These are phyloP conservation scores for Apogon talboti DNA, from an alignment of 2,797 vertebrate genomes.

Conservation along the genomic window DNA sequence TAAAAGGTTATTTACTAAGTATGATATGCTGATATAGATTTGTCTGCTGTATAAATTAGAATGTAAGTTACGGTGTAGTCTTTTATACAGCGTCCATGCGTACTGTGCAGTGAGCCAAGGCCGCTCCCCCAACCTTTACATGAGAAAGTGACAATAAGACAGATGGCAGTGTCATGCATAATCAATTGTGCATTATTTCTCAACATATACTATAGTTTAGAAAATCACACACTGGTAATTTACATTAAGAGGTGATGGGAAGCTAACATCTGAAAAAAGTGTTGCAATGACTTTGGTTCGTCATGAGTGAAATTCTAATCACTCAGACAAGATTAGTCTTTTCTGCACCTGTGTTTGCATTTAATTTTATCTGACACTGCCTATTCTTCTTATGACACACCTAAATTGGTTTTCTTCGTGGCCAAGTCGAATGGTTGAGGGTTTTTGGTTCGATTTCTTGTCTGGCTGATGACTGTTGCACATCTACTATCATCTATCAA, in stretches of 20 bases:
- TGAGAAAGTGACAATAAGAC: conserved; percentile 53
- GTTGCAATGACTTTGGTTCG: conserved; percentile 30
- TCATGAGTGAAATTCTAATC: conserved; percentile 16
- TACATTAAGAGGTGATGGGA: conserved; percentile 42
- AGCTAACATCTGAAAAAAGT: conserved; percentile 27
- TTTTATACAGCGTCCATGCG: conserved; percentile 24
- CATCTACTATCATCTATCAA: too few species aligned
- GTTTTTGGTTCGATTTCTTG: too few species aligned
- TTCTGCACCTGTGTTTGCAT: conserved; percentile 2
- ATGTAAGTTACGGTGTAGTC: conserved; percentile 33
- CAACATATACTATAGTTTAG: conserved; percentile 44
- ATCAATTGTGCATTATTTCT: conserved; percentile 53
- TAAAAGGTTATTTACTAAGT: conserved; percentile 67
- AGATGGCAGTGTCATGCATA: conserved; percentile 46
- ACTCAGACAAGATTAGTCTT: conserved; percentile 16
- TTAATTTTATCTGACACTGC: conserved; percentile 1
- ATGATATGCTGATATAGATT: conserved; percentile 42
- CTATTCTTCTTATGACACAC: conserved; percentile 18
- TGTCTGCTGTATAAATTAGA: conserved; percentile 48
- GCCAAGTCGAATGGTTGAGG: not conserved
- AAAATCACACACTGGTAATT: conserved; percentile 58
- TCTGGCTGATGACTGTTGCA: conserved; percentile 3
- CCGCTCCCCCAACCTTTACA: conserved; percentile 35
- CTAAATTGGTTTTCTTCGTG: too few species aligned
- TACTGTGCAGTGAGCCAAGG: conserved; percentile 45